Evolutionary conservation across 1,140 invertebrate species (phyloP).

Genomic region (Eurosta solidaginis): DNA sequence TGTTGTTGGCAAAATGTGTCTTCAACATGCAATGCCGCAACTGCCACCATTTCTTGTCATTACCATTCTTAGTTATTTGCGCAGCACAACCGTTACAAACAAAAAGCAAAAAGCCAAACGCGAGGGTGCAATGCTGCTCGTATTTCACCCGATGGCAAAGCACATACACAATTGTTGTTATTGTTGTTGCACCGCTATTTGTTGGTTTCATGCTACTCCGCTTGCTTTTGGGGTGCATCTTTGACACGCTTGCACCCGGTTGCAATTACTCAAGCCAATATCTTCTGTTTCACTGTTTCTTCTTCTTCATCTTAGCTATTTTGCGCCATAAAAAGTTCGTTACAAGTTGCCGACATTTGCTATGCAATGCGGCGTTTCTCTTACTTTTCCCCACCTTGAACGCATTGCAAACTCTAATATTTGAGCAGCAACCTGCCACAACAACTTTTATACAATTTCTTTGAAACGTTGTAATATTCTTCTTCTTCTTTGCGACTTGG

Average conservation of each 20-base stretch:
- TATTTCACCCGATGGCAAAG: constrained; percentile 4
- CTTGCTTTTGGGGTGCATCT: constrained; percentile 2
- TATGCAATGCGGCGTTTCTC: background rate
- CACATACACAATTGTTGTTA: background rate
- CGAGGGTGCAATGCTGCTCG: constrained; percentile 23
- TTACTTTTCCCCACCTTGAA: background rate
- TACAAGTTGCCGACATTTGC: background rate
- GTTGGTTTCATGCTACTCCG: too few species aligned
- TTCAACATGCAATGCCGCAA: constrained; percentile 1
- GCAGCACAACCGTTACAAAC: background rate
- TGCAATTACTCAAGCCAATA: constrained; percentile 9
- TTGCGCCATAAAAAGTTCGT: background rate
- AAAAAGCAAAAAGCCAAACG: background rate
- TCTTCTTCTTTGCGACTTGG: background rate
- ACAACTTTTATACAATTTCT: constrained; percentile 9
- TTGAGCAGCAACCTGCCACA: constrained; percentile 8
- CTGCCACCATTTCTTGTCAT: background rate
- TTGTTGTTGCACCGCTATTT: background rate
- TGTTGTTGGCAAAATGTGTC: background rate
- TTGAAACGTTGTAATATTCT: background rate
- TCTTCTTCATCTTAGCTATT: background rate
- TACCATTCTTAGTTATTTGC: background rate
- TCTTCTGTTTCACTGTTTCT: background rate
- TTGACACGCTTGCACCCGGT: constrained; percentile 5
- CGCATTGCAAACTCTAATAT: background rate